These are phyloP conservation scores for Acomys russatus DNA, from an alignment of 2,797 vertebrate species.

Conservation along the genomic window DNA sequence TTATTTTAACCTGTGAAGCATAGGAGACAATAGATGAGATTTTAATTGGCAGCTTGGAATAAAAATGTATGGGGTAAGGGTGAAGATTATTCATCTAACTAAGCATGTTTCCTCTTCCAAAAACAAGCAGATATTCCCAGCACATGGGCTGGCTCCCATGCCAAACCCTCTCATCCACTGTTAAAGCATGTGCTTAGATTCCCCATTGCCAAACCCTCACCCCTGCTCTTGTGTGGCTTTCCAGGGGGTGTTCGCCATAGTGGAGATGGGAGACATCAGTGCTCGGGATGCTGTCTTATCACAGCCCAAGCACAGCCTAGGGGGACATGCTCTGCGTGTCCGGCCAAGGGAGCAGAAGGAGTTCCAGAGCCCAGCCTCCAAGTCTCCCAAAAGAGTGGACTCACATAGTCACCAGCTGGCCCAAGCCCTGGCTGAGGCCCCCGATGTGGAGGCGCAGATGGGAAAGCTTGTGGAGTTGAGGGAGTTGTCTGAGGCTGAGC, in stretches of 20 bases:
- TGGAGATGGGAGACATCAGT: slow-evolving; percentile 90
- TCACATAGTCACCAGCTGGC: slow-evolving; percentile 89
- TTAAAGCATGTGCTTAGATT: neutral
- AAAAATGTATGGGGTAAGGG: neutral
- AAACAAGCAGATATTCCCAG: neutral
- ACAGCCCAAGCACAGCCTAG: slow-evolving; percentile 89
- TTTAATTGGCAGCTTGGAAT: neutral
- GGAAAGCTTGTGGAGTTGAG: slow-evolving; percentile 90
- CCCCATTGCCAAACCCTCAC: neutral
- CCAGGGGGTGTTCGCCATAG: slow-evolving; percentile 95
- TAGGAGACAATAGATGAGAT: neutral
- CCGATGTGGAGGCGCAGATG: slow-evolving; percentile 93
- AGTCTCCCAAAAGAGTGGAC: slow-evolving; percentile 83
- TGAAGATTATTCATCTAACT: neutral
- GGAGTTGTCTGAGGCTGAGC: slow-evolving; percentile 93
- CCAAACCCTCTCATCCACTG: neutral
- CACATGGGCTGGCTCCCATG: neutral
- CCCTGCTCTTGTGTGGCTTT: neutral
- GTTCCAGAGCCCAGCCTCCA: slow-evolving; percentile 91
- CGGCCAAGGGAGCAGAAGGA: slow-evolving; percentile 94
- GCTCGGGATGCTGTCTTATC: slow-evolving; percentile 88
- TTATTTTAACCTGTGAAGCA: neutral
- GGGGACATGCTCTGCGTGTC: slow-evolving; percentile 91
- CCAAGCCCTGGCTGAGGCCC: slow-evolving; percentile 88
- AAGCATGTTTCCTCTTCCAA: neutral